Base-by-base conservation (phyloP, 2,888 invertebrate species). In the Agelastica alni region DNA sequence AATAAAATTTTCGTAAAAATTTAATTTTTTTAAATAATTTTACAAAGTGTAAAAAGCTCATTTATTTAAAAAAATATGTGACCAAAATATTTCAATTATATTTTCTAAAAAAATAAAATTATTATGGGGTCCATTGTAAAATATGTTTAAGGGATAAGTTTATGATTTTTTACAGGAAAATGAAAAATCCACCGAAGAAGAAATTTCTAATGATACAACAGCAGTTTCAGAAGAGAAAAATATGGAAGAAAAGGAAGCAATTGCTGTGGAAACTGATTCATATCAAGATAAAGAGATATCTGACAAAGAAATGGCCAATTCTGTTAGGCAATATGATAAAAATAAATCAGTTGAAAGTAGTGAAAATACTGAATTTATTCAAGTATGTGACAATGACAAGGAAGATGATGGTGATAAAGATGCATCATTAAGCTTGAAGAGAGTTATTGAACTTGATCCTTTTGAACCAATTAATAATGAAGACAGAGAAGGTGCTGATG, bases 401-500 rank as follows among this genome's bases (percentile, higher is more conserved):
- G 60, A 58, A n/a, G n/a, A n/a, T n/a, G n/a, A n/a, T n/a, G n/a
- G n/a, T n/a, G n/a, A n/a, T n/a, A n/a, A n/a, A n/a, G n/a, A n/a
- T n/a, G n/a, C n/a, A n/a, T n/a, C n/a, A n/a, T n/a, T n/a, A n/a
- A n/a, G n/a, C n/a, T n/a, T n/a, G n/a, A n/a, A n/a, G n/a, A n/a
- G n/a, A n/a, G n/a, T n/a, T n/a, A n/a, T n/a, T n/a, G n/a, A n/a
- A n/a, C n/a, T n/a, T n/a, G 68, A 68, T 56, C 67, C 66, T 34
- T 63, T 68, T 14, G 70, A 64, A n/a, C n/a, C n/a, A n/a, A n/a
- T n/a, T 44, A 61, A 60, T 12, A 70, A 67, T 47, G 63, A 73
- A 69, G 64, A 64, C 58, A 63, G 64, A 49, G 70, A 83, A 13
- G 86, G 86, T 9, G 85, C 84, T 39, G 86, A 87, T 63, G 85